Evolutionary conservation across 2,113 vertebrate species (phyloP), one percentile per base, ranked within the genome.

Genomic region (Eurystomus gularis): DNA sequence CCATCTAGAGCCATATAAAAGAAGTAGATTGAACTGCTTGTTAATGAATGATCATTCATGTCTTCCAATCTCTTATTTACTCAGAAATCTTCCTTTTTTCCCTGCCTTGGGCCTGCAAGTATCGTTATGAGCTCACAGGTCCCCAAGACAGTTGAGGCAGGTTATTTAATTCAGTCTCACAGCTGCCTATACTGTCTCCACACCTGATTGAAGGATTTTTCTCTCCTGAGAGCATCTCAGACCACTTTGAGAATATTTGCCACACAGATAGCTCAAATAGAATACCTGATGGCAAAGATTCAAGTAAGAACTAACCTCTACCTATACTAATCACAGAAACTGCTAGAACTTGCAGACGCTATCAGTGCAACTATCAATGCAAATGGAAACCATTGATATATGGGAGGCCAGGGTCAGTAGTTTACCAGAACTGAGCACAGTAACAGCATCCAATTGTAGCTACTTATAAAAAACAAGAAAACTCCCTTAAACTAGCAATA

Each of bases 351-450:
- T 61, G 44, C 40, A 85, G 42, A 28, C 5, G 14, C 13, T 44
- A 42, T 35, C 42, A 71, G 16, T 14, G 31, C 25, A 71, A 33
- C 15, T 14, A 33, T 10, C 26, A 60, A 11, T 14, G 57, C 31
- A 39, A 39, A n/a, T 9, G 31, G 55, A 58, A 77, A 42, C 3
- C 6, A n/a, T 0, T 25, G 37, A 75, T 7, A 52, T 3, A 42
- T 0, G 2, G 18, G 20, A 87, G 18, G 37, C 6, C 26, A 73
- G 18, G 40, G 46, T 1, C 10, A 14, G 40, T 29, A 65, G 11
- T 37, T 81, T 70, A 51, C 21, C 39, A 57, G 33, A 55, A 65
- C 2, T 26, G 20, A 48, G 23, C 39, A 46, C 10, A 24, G 37
- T 6, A 84, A 71, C 20, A 82, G n/a, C 48, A 85, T 29, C 29